A percentile compares a stretch with the other conserved stretches of the same genome.
phyloP scores from a whole-genome alignment of 2,113 vertebrate genomes.

The Pangasianodon hypophthalmus region DNA sequence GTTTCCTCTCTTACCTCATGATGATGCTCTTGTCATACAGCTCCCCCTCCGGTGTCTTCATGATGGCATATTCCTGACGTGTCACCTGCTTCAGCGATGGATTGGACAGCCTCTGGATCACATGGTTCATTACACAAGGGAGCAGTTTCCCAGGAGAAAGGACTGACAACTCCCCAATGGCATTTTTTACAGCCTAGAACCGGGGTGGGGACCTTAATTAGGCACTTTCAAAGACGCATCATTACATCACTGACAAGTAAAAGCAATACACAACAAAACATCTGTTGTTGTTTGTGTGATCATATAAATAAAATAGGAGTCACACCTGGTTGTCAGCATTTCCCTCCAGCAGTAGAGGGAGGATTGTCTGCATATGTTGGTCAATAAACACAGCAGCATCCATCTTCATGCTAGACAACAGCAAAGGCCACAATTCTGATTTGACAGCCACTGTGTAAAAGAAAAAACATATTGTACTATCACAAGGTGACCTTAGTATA shows the following conservation, averaged over 20 bases:
- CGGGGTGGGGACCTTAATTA: too few relatives aligned
- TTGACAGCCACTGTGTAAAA: constrained; percentile 76
- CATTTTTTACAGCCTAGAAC: constrained; percentile 81
- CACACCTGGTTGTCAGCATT: constrained; percentile 79
- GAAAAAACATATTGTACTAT: not conserved
- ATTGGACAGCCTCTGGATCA: constrained; percentile 78
- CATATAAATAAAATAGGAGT: not conserved
- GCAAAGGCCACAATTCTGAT: constrained; percentile 81
- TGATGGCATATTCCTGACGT: constrained; percentile 88
- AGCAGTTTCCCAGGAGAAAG: constrained; percentile 87
- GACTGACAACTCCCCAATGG: constrained; percentile 82
- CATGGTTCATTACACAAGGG: constrained; percentile 81
- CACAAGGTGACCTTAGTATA: not conserved
- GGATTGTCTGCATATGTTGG: constrained; percentile 82
- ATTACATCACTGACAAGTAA: not conserved
- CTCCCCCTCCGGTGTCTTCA: constrained; percentile 87
- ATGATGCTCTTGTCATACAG: constrained; percentile 93
- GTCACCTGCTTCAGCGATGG: constrained; percentile 84
- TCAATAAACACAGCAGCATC: constrained; percentile 83
- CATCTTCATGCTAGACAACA: constrained; percentile 87
- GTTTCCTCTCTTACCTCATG: constrained; percentile 78
- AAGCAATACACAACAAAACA: not conserved
- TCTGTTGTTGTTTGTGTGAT: not conserved
- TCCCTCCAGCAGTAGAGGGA: constrained; percentile 79
- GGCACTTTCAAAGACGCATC: not conserved